These are phyloP conservation scores for Ciona savignyi DNA, from an alignment of 23 tunicate genomes.

Conservation along the genomic window DNA sequence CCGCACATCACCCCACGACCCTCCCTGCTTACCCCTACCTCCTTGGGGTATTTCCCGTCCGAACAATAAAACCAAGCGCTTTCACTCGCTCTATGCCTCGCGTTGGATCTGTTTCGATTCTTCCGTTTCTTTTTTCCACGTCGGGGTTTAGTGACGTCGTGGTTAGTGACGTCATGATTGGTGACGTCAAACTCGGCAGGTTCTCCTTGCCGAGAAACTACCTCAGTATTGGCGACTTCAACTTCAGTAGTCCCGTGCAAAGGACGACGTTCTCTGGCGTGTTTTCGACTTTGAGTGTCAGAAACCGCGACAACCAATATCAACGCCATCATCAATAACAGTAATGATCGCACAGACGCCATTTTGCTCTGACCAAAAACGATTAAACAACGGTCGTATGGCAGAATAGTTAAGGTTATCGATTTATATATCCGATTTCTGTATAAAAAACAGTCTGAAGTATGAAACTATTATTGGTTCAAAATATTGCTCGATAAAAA, in stretches of 20 bases:
- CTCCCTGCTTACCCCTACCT: neutral
- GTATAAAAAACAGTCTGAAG: too few species aligned
- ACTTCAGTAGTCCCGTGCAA: neutral
- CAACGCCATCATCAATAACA: too few species aligned
- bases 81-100: conserved; percentile 19
- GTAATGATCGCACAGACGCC: too few species aligned
- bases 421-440: too few species aligned
- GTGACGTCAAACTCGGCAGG: conserved; percentile 3
- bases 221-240: neutral
- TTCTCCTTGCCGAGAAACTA: neutral
- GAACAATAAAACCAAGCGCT: conserved; percentile 62
- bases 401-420: too few species aligned
- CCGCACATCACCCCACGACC: conserved; percentile 53
- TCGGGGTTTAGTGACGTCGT: neutral
- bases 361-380: too few species aligned
- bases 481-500: too few species aligned
- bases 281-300: neutral
- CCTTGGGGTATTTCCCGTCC: conserved; percentile 34
- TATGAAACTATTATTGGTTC: too few species aligned
- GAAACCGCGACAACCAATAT: neutral
- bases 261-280: neutral
- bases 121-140: neutral
- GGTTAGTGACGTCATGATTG: neutral
- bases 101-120: neutral
- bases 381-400: too few species aligned